phyloP scores from a whole-genome alignment of 2,113 vertebrate genomes.

The Meleagris gallopavo region DNA sequence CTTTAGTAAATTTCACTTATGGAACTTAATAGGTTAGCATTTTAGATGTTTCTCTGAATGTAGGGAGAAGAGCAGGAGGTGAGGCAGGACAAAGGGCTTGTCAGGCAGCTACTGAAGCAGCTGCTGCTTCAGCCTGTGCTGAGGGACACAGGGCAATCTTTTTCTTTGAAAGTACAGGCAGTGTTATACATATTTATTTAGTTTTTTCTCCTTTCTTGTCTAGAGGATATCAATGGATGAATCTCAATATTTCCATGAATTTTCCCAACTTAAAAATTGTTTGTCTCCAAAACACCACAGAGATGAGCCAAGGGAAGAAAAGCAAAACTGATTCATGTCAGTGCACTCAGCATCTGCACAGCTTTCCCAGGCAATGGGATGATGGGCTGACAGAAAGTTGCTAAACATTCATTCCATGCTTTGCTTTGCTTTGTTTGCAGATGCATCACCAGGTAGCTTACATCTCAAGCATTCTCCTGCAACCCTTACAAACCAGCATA shows the following conservation, averaged over 20 bases:
- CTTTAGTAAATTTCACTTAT: not conserved
- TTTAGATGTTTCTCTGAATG: not conserved
- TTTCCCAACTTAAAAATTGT: not conserved
- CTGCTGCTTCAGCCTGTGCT: not conserved
- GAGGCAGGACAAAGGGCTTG: not conserved
- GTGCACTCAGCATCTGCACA: rapidly evolving
- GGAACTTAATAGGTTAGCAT: not conserved
- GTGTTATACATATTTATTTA: rapidly evolving
- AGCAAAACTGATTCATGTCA: rapidly evolving
- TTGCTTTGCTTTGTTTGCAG: not conserved
- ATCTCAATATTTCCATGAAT: not conserved
- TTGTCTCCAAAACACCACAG: rapidly evolving
- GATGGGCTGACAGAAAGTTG: no score
- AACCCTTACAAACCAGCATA: rapidly evolving
- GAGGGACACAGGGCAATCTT: not conserved
- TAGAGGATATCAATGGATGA: not conserved
- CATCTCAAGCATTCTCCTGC: no score
- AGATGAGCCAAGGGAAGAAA: not conserved
- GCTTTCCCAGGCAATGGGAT: rapidly evolving
- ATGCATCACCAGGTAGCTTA: not conserved
- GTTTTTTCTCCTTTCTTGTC: not conserved
- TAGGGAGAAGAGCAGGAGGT: not conserved
- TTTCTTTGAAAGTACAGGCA: not conserved
- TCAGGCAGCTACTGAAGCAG: not conserved
- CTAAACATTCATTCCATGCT: rapidly evolving